A percentile compares a stretch with the other conserved stretches of the same genome.
Evolutionary conservation across 2,888 invertebrate species (phyloP).

Genomic region (Noctuana brunneofusca): DNA sequence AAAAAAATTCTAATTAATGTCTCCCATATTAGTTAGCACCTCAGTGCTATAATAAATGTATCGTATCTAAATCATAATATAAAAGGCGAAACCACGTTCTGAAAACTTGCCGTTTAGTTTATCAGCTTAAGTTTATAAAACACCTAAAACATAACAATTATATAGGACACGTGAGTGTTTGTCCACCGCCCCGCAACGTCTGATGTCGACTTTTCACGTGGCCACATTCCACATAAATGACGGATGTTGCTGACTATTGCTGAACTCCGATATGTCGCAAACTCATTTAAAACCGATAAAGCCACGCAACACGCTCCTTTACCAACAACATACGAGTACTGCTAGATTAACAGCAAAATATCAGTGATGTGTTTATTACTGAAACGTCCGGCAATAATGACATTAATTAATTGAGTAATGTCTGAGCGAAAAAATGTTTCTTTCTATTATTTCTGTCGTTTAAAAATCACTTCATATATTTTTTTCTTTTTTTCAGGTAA

Average conservation of each 20-base stretch:
- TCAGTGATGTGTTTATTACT: background rate
- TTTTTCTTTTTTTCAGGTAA: slow-evolving; percentile 50
- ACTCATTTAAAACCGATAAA: slow-evolving; percentile 18
- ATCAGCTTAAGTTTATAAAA: slow-evolving; percentile 16
- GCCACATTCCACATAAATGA: slow-evolving; percentile 36
- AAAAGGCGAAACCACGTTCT: background rate
- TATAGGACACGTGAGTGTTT: slow-evolving; percentile 14
- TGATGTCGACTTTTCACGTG: slow-evolving; percentile 45
- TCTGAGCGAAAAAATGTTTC: background rate
- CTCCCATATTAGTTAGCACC: too few relatives aligned
- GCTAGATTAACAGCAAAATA: background rate
- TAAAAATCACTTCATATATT: background rate
- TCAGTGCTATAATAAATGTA: too few relatives aligned
- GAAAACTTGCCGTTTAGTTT: background rate
- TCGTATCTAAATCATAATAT: background rate
- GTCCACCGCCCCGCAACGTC: background rate
- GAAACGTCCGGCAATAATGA: background rate
- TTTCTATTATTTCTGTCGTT: background rate
- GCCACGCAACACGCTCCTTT: background rate
- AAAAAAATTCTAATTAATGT: too few relatives aligned
- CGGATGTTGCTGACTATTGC: slow-evolving; percentile 53
- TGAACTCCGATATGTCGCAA: slow-evolving; percentile 48
- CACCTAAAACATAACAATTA: slow-evolving; percentile 6
- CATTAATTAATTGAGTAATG: background rate
- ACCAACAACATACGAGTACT: too few relatives aligned